A percentile compares a stretch with the other conserved stretches of the same genome.
phyloP scores from a whole-genome alignment of 2,113 vertebrate species.

The Oenanthe oenanthe region DNA sequence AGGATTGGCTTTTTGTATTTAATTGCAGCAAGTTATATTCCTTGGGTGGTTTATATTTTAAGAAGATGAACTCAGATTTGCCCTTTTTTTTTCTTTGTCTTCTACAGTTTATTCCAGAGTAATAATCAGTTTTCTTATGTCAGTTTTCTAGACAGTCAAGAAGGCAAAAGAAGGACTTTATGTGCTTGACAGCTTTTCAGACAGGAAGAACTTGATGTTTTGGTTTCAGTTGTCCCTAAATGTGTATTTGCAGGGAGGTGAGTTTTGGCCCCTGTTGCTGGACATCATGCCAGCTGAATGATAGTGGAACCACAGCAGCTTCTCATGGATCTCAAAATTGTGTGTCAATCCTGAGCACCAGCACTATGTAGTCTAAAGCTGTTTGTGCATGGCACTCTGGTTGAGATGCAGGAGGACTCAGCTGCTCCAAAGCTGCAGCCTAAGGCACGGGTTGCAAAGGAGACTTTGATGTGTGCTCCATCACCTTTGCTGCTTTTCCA shows the following conservation, averaged over 20 bases:
- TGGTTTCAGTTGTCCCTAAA: background rate
- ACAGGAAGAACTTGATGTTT: background rate
- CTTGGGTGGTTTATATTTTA: slow-evolving; percentile 15
- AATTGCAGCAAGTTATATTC: slow-evolving; percentile 42
- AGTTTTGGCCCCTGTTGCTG: background rate
- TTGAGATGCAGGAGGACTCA: background rate
- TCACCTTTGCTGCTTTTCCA: background rate
- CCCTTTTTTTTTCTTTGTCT: background rate
- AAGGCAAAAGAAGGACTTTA: background rate
- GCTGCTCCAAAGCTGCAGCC: background rate
- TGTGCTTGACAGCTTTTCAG: background rate
- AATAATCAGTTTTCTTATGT: background rate
- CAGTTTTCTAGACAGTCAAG: background rate
- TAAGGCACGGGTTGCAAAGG: background rate
- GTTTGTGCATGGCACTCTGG: fast-evolving
- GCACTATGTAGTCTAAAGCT: background rate
- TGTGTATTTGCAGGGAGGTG: background rate
- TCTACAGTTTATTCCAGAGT: background rate
- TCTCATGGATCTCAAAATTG: background rate
- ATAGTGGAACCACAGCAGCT: background rate
- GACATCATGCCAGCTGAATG: background rate
- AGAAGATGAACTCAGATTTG: slow-evolving; percentile 2
- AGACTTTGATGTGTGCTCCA: background rate
- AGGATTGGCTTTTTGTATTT: slow-evolving; percentile 41
- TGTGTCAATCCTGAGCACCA: background rate